Evolutionary conservation across 2,113 vertebrate species (phyloP).

Genomic region (Benitochromis conjunctus): DNA sequence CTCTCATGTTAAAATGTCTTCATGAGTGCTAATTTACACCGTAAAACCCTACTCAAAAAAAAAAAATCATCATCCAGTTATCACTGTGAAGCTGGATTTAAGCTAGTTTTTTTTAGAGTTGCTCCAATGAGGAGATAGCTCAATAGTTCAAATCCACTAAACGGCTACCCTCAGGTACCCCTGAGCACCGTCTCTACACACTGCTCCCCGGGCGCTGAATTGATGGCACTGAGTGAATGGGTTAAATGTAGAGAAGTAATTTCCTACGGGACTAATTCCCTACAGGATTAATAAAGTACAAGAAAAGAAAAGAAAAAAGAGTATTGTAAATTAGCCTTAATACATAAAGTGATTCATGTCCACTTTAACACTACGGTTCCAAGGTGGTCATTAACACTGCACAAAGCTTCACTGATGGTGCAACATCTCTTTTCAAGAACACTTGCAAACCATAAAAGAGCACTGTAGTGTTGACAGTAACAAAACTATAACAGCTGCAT

Average conservation of each 20-base stretch:
- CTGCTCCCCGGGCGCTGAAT: too few relatives aligned
- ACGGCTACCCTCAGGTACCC: too few relatives aligned
- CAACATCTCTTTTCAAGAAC: not conserved
- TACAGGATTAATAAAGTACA: too few relatives aligned
- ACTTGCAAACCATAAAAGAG: not conserved
- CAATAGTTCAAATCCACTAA: too few relatives aligned
- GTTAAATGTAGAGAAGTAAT: too few relatives aligned
- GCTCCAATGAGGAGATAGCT: too few relatives aligned
- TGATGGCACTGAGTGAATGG: too few relatives aligned
- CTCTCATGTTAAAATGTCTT: accelerated
- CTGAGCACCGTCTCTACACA: too few relatives aligned
- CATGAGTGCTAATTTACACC: not conserved
- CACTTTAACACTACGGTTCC: not conserved
- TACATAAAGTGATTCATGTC: not conserved
- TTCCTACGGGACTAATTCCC: too few relatives aligned
- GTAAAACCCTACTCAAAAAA: not conserved
- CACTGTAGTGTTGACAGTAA: not conserved
- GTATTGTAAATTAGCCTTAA: not conserved
- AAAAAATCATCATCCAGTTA: not conserved
- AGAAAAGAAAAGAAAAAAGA: too few relatives aligned
- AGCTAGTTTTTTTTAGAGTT: not conserved
- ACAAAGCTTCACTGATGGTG: not conserved
- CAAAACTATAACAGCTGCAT: not conserved
- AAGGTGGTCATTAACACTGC: not conserved
- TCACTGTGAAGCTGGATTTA: not conserved